A percentile compares a stretch with the other conserved stretches of the same genome.
Conservation (phyloP, 2,113 vertebrate genomes). For the Vombatus ursinus region DNA sequence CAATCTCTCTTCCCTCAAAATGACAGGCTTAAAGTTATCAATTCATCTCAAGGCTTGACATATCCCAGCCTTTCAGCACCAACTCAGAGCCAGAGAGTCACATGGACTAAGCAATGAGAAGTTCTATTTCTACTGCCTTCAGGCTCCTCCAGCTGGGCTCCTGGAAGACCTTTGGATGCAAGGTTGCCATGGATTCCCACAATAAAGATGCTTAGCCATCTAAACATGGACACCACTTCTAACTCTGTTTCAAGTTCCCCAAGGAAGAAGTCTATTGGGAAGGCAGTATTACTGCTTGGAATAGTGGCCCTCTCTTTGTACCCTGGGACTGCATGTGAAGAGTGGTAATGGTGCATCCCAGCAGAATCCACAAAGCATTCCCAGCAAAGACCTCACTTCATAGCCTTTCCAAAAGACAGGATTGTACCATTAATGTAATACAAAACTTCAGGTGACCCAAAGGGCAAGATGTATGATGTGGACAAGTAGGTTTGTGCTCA, state of each 20-base stretch:
- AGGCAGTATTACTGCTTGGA: neutral
- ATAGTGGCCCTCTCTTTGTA: neutral
- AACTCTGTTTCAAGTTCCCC: neutral
- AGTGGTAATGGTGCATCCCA: fast-evolving
- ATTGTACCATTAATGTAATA: neutral
- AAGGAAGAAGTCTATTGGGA: conserved; percentile 3
- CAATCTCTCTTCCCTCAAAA: neutral
- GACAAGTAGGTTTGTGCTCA: neutral
- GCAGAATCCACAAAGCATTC: conserved; percentile 26
- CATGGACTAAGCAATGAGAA: neutral
- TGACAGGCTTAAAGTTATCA: neutral
- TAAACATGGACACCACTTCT: neutral
- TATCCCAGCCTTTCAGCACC: neutral
- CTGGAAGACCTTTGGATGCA: neutral
- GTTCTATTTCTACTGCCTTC: neutral
- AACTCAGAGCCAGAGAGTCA: neutral
- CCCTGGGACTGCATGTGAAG: neutral
- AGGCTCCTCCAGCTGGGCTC: neutral
- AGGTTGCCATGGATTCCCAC: neutral
- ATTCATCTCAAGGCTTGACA: neutral
- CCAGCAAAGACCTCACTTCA: neutral
- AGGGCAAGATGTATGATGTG: neutral
- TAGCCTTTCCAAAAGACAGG: neutral
- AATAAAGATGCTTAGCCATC: neutral
- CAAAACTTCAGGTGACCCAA: neutral